phyloP scores from a whole-genome alignment of 35 echinoderm and acorn worm genomes.

The Apostichopus japonicus region DNA sequence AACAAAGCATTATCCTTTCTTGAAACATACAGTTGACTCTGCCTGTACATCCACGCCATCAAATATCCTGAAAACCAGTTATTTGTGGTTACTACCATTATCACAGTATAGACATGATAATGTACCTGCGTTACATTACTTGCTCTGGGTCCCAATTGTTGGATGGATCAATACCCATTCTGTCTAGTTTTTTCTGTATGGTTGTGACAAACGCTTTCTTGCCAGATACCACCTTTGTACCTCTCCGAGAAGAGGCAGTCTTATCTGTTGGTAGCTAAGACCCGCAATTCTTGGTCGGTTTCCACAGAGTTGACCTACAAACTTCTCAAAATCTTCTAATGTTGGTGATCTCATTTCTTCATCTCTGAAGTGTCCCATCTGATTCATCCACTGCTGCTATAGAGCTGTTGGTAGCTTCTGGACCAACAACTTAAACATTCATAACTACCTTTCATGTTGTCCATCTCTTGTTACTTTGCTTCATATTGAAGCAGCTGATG shows the following conservation, averaged over 20 bases:
- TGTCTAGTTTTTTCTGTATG: not conserved
- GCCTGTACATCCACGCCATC: not conserved
- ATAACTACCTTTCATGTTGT: constrained; percentile 45
- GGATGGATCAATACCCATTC: not conserved
- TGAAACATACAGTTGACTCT: constrained; percentile 19
- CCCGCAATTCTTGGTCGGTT: constrained; percentile 48
- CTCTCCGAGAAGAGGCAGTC: not conserved
- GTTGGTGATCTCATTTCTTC: constrained; percentile 32
- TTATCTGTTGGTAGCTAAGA: constrained; percentile 29
- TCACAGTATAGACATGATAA: constrained; percentile 34
- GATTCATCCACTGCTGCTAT: constrained; percentile 58
- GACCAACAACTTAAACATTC: constrained; percentile 44
- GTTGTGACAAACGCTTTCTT: constrained; percentile 23
- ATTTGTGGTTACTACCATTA: not conserved
- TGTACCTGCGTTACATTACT: not conserved
- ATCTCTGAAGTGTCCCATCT: constrained; percentile 42
- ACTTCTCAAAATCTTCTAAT: constrained; percentile 63
- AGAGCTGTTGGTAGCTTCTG: constrained; percentile 52
- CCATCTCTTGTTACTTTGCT: constrained; percentile 48
- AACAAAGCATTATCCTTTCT: constrained; percentile 32
- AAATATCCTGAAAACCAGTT: constrained; percentile 2
- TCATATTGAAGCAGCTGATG: constrained; percentile 54
- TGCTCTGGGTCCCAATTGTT: not conserved
- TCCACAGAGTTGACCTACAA: constrained; percentile 49
- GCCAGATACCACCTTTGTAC: not conserved